Base-by-base conservation (phyloP, 2,113 vertebrate species). In the Colistium nudipinnis region DNA sequence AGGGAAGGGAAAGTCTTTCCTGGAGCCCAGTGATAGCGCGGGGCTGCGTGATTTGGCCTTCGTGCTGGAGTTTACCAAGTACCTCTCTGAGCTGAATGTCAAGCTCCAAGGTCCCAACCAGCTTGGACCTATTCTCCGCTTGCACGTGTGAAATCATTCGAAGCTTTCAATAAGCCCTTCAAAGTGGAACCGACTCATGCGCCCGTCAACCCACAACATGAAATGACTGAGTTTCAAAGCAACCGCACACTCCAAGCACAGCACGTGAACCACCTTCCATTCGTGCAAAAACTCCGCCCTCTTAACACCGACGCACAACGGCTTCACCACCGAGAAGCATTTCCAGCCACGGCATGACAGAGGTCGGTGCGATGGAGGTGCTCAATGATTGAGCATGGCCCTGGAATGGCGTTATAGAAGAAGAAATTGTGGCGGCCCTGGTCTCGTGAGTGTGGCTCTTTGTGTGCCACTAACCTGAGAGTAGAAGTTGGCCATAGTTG, bases 401-500 rank as follows among this genome's bases (percentile, higher is more conserved):
- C 12, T 22, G 10, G 10, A 22, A 48, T 9, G 20, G 4, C 14
- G 45, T 3, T 48, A 22, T 48, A 30, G n/a, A 30, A 17, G n/a
- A 7, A 6, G 44, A 24, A 41, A 41, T 41, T 4, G 39, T 11
- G 8, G 4, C 47, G 7, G 22, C 6, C 9, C 25, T n/a, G 3
- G 5, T 31, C 8, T 25, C 22, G 57, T 16, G 16, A 16, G 20
- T 52, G 7, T 14, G 51, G 4, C 51, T 9, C 5, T 41, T 38
- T 16, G 14, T 10, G 11, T 62, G 7, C 1, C 47, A 81, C 95
- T 93, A 90, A 99, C 98, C 97, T 99, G 98, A 95, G 95, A 89
- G 90, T 97, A 95, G 94, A 98, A 99, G 93, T 96, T 97, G 76
- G 93, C 93, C 96, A 99, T 99, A 69, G 95, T 98, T 20, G 98